A percentile compares a stretch with the other conserved stretches of the same genome.
Evolutionary conservation across 2,888 invertebrate species (phyloP).

Genomic region (Sturmia bella): DNA sequence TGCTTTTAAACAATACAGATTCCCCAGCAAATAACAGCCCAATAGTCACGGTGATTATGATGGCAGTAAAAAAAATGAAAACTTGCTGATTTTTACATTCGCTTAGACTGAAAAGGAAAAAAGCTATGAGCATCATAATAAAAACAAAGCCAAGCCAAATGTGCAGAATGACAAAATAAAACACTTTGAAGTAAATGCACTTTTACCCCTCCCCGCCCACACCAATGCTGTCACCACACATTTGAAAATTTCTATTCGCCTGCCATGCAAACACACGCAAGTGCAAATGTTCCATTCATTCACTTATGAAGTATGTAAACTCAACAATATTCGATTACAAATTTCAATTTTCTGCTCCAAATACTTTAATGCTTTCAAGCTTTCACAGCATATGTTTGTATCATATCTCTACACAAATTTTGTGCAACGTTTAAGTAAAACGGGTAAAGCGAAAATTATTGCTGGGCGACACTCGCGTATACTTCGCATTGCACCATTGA

Average conservation of each 20-base stretch:
- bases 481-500: not conserved
- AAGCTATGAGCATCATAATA: not conserved
- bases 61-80: slow-evolving; percentile 31
- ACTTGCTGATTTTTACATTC: slow-evolving; percentile 49
- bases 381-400: not conserved
- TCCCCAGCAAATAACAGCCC: not conserved
- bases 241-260: not conserved
- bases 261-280: not conserved
- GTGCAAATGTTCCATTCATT: slow-evolving; percentile 15
- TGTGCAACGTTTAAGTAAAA: slow-evolving; percentile 7
- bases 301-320: slow-evolving; percentile 41
- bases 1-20: slow-evolving; percentile 13
- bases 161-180: not conserved
- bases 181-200: not conserved
- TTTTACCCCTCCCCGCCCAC: not conserved
- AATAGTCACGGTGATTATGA: not conserved
- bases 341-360: slow-evolving; percentile 72
- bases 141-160: slow-evolving; percentile 38
- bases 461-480: slow-evolving; percentile 6
- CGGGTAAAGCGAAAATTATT: not conserved
- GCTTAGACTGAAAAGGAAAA: slow-evolving; percentile 30
- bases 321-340: slow-evolving; percentile 70
- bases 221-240: too few species aligned
- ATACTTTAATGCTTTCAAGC: slow-evolving; percentile 65
- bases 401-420: slow-evolving; percentile 5